A percentile compares a stretch with the other conserved stretches of the same genome.
Evolutionary conservation across 2,888 invertebrate species (phyloP).

Genomic region (Bellardia pandia): DNA sequence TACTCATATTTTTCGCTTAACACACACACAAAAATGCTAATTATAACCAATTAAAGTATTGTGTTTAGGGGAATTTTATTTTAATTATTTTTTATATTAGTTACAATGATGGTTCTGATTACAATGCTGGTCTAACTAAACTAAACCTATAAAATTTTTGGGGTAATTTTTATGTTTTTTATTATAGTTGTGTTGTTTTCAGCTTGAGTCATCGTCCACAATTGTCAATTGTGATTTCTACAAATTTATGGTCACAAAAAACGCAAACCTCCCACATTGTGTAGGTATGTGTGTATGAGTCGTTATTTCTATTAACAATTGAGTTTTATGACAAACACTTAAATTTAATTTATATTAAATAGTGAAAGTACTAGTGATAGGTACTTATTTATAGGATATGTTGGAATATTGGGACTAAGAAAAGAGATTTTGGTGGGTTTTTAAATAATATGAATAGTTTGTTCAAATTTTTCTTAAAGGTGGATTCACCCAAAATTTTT

Average conservation of each 20-base stretch:
- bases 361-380: background rate
- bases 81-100: constrained; percentile 5
- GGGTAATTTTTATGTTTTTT: background rate
- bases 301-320: background rate
- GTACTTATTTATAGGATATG: background rate
- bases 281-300: background rate
- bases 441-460: too few species aligned
- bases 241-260: constrained; percentile 24
- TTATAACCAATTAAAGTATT: constrained; percentile 31
- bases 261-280: background rate
- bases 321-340: constrained; percentile 56
- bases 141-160: background rate
- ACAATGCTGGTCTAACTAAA: too few species aligned
- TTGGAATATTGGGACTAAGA: background rate
- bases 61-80: constrained; percentile 10
- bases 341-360: constrained; percentile 47
- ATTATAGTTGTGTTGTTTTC: background rate
- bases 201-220: background rate
- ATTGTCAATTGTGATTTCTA: constrained; percentile 10
- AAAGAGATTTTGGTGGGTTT: background rate
- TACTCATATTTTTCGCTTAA: background rate
- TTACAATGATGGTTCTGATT: too few species aligned
- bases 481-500: too few species aligned
- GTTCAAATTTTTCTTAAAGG: too few species aligned
- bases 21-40: background rate